A percentile compares a stretch with the other conserved stretches of the same genome.
Conservation (phyloP, 2,113 vertebrate genomes). For the Carassius auratus region DNA sequence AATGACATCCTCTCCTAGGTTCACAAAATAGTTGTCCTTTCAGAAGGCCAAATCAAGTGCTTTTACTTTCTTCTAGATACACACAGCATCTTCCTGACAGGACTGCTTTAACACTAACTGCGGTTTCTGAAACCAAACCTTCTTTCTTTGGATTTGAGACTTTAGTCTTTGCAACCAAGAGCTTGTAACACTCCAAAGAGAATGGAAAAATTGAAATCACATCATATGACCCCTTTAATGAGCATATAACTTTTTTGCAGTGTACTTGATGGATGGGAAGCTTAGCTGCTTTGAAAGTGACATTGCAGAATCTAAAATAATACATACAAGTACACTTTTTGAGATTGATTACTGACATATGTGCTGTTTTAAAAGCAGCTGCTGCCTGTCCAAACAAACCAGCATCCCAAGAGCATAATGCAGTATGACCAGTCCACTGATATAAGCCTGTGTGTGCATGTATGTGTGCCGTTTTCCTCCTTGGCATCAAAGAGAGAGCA, state of each 20-base stretch:
- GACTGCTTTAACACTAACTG: too few relatives aligned
- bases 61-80: too few relatives aligned
- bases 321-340: not conserved
- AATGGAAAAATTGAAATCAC: too few relatives aligned
- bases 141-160: too few relatives aligned
- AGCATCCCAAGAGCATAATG: conserved; percentile 4
- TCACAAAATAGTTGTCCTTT: too few relatives aligned
- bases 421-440: conserved; percentile 44
- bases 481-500: conserved; percentile 41
- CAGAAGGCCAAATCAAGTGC: too few relatives aligned
- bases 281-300: too few relatives aligned
- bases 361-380: conserved; percentile 36
- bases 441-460: conserved; percentile 14
- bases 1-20: too few relatives aligned
- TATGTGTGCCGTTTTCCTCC: conserved; percentile 43
- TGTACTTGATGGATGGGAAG: not conserved
- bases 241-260: not conserved
- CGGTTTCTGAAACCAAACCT: too few relatives aligned
- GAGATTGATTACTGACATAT: not conserved
- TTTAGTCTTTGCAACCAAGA: too few relatives aligned
- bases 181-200: too few relatives aligned
- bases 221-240: not conserved
- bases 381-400: conserved; percentile 19
- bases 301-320: not conserved
- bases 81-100: too few relatives aligned